Conservation (phyloP, 2,888 invertebrate species). For the Megamerina dolium region DNA sequence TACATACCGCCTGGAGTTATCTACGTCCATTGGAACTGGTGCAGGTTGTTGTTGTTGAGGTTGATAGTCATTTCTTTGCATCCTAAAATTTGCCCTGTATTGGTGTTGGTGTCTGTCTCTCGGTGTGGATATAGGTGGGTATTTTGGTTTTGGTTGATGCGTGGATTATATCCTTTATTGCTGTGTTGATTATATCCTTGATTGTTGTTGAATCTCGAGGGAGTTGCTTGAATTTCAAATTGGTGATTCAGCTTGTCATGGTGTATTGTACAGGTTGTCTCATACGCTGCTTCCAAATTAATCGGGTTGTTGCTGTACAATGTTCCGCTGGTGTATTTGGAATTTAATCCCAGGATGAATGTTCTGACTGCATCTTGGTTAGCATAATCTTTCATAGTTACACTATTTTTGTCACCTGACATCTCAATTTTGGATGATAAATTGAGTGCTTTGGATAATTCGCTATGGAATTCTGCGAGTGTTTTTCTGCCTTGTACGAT, state of each 20-base stretch:
- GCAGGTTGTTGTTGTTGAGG: neutral
- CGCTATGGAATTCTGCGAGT: constrained; percentile 1
- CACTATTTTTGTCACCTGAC: neutral
- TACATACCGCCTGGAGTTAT: constrained; percentile 1
- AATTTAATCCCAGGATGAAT: constrained; percentile 1
- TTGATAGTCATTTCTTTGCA: too few species aligned
- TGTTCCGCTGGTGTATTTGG: neutral
- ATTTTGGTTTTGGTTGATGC: neutral
- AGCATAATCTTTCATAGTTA: neutral
- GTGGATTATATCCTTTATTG: neutral
- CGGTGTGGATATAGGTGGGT: too few species aligned
- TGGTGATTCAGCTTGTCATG: neutral
- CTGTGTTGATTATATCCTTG: too few species aligned
- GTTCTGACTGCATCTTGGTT: neutral
- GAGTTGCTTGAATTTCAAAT: neutral
- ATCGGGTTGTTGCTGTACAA: neutral
- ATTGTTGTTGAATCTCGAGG: neutral
- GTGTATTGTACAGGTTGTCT: neutral
- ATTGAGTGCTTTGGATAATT: constrained; percentile 1
- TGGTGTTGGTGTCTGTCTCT: too few species aligned
- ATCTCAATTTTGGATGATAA: constrained; percentile 2
- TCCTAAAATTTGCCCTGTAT: too few species aligned
- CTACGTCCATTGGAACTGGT: constrained; percentile 3
- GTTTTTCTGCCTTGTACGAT: constrained; percentile 5
- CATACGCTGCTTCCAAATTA: constrained; percentile 3